Conservation (phyloP, 2,113 vertebrate species). For the Phrynocephalus versicolor region DNA sequence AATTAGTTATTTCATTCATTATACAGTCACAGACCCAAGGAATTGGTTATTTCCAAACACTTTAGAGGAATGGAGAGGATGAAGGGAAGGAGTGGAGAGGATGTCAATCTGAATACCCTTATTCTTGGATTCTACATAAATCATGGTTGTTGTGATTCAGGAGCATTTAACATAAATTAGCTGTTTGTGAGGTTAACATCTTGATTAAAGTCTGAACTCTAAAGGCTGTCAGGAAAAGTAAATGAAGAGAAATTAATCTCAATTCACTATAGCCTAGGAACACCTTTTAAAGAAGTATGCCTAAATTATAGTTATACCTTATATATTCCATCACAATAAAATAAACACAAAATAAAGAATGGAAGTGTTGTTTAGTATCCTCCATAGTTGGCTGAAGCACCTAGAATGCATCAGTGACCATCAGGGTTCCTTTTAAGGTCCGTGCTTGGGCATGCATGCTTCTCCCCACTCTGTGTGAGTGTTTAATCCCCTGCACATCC, state of each 20-base stretch:
- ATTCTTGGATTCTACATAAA: background rate
- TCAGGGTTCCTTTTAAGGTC: no score
- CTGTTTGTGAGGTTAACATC: background rate
- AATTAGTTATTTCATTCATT: no score
- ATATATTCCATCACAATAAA: slow-evolving; percentile 30
- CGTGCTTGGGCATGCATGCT: no score
- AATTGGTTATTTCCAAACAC: no score
- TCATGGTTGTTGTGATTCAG: background rate
- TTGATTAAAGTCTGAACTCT: slow-evolving; percentile 33
- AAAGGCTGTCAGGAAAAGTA: slow-evolving; percentile 50
- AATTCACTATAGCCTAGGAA: slow-evolving; percentile 16
- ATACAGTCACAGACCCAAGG: no score
- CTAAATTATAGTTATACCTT: slow-evolving; percentile 1
- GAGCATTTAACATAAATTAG: background rate
- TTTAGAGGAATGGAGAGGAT: no score
- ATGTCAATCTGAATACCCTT: background rate
- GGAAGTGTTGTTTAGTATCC: slow-evolving; percentile 32
- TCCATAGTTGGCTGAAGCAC: slow-evolving; percentile 28
- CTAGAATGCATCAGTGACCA: no score
- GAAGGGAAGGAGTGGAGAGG: background rate
- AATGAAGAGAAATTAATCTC: slow-evolving; percentile 44
- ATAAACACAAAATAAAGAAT: background rate
- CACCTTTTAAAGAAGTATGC: slow-evolving; percentile 42
- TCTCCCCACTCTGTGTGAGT: no score
- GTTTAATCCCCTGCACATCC: no score